Base-by-base conservation (phyloP, 2,797 vertebrate species). In the Danio tinwini region DNA sequence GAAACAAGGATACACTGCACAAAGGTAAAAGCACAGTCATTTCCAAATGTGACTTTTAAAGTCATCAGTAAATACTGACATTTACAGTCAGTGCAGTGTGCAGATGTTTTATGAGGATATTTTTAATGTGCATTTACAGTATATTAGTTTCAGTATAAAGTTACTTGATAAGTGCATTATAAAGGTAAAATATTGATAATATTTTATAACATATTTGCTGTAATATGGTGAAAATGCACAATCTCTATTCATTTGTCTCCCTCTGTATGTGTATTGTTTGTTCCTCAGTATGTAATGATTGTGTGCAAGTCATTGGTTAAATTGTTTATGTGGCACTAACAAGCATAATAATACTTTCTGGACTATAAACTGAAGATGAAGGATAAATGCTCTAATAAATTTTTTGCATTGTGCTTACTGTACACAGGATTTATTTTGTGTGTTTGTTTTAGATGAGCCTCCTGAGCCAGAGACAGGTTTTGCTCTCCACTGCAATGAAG, bases 401-500 rank as follows among this genome's bases (percentile, higher is more conserved):
- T 6, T n/a, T 9, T 9, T 56, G 5, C n/a, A 16, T 13, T 59
- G 42, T 74, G 45, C 58, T 11, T 61, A 45, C 19, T 11, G 17
- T 39, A 4, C 12, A 55, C 21, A 56, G 11, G 3, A 0, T 13
- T 40, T 39, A 55, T 44, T 12, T 40, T 19, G 1, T 59, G 42
- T 61, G 44, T 49, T 21, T 29, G 19, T 50, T 21, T 11, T 9
- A 80, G 78, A 1, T 11, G 12, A 74, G 79, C 7, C 78, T 64
- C 58, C 5, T 64, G 78, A 53, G 0, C 29, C 50, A 61, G 71
- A 79, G 0, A 5, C 7, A 58, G 52, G 0, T 44, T n/a, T 55
- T 53, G 14, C 19, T 68, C 10, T 73, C 44, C 55, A 16, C 72
- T 85, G 74, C 73, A 69, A 19, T 29, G 14, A 82, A 1, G 67